A percentile compares a stretch with the other conserved stretches of the same genome.
Evolutionary conservation across 2,113 vertebrate genomes (phyloP).

Genomic region (Solea solea): DNA sequence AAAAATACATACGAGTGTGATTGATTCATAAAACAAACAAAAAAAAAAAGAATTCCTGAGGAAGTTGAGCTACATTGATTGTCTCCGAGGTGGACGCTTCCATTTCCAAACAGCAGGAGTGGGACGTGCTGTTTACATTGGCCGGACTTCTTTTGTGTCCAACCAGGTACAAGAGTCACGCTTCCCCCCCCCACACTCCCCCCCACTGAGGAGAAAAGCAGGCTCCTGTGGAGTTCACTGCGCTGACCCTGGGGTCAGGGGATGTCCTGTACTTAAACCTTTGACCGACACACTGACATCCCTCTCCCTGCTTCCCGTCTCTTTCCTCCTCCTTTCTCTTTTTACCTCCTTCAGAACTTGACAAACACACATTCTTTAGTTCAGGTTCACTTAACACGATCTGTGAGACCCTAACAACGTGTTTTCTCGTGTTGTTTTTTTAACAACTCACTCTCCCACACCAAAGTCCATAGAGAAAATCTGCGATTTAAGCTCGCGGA

Average conservation of each 20-base stretch:
- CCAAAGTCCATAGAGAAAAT: no score
- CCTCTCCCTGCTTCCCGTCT: constrained; percentile 16
- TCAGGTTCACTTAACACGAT: no score
- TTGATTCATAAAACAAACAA: constrained; percentile 78
- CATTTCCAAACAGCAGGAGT: constrained; percentile 86
- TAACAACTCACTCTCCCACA: no score
- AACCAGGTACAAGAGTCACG: constrained; percentile 83
- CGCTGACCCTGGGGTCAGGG: constrained; percentile 63
- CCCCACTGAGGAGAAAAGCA: constrained; percentile 64
- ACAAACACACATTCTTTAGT: constrained; percentile 13
- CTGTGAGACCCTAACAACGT: no score
- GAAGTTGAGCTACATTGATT: constrained; percentile 75
- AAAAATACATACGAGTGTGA: constrained; percentile 30
- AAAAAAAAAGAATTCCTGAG: constrained; percentile 75
- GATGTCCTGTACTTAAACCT: constrained; percentile 77
- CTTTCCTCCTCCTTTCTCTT: constrained; percentile 23
- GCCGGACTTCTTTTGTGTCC: constrained; percentile 81
- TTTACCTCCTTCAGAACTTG: constrained; percentile 14
- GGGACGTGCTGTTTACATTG: constrained; percentile 84
- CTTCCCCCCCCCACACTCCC: constrained; percentile 26
- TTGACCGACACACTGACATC: constrained; percentile 19
- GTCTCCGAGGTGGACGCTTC: constrained; percentile 81
- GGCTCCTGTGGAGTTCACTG: constrained; percentile 49
- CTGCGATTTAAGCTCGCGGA: no score
- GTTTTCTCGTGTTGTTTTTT: no score